Conservation (phyloP, 2,113 vertebrate genomes). For the Chelonoidis abingdonii region DNA sequence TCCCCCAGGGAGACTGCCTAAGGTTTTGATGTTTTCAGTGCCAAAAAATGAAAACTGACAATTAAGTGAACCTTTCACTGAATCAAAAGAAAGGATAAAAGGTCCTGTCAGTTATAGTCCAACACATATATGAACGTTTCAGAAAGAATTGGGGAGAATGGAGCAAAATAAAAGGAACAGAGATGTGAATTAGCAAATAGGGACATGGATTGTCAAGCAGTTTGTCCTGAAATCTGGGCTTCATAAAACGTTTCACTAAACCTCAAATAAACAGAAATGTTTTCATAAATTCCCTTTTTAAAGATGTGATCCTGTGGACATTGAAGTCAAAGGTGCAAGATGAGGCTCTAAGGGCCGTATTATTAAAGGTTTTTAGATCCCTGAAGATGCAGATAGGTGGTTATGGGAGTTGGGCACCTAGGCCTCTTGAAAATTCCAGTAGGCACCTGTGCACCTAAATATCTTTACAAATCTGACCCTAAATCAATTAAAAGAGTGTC, state of each 20-base stretch:
- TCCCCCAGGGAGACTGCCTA: constrained; percentile 7
- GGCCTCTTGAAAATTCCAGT: not conserved
- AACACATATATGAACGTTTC: not conserved
- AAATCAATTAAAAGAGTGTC: not conserved
- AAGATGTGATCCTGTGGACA: not conserved
- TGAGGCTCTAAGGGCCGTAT: not conserved
- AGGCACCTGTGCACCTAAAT: not conserved
- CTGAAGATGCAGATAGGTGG: not conserved
- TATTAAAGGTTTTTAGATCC: not conserved
- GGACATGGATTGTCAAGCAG: not conserved
- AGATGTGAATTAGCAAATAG: not conserved
- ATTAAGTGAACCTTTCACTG: not conserved
- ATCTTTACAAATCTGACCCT: not conserved
- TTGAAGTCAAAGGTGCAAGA: not conserved
- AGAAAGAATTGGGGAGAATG: not conserved
- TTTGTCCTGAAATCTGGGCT: not conserved
- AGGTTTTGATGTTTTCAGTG: constrained; percentile 15
- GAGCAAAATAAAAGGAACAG: constrained; percentile 5
- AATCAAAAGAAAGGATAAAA: not conserved
- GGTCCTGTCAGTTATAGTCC: not conserved
- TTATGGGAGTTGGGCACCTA: not conserved
- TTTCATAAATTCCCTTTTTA: not conserved
- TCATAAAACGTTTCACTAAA: not conserved
- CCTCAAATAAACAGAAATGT: not conserved
- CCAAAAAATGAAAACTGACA: not conserved